Base-by-base conservation (phyloP, 2,113 vertebrate genomes). In the Hyperopisus bebe region DNA sequence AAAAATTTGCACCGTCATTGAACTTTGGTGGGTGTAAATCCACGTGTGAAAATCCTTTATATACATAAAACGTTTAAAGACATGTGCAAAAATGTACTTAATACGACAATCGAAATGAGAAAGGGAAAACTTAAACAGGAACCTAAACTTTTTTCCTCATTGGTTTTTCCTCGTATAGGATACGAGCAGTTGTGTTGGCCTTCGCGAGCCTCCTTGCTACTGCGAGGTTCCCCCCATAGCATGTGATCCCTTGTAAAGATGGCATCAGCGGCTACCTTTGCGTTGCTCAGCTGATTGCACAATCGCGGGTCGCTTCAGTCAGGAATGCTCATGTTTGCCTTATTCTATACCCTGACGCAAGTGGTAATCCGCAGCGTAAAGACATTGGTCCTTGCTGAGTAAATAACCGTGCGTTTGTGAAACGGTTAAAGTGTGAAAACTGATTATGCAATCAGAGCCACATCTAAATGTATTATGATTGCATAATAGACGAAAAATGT, bases 1-100 rank as follows among this genome's bases (percentile, higher is more conserved):
- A 83, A 84, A 90, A 91, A 88, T 91, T 90, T 92, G 91, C 92
- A 51, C 70, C 90, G 93, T 92, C 93, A 92, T 91, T 90, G 91
- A 92, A 90, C 87, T 44, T 89, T 74, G 86, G 70, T 77, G 24
- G 51, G 27, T 83, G 62, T 77, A 48, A 88, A 88, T 11, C 66
- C 62, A 15, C 8, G 4, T 44, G 86, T 42, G 86, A 46, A 21
- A 11, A 21, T 19, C 2, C 17, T 62, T 35, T 46, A 51, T 19
- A 10, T 31, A 35, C 3, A 58, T 42, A 27, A 87, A 48, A 13
- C 85, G 27, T 31, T 51, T 51, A 27, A 35, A 35, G 48, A 35
- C 21, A 19, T 87, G 5, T 35, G 17, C 46, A 42, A 35, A 53
- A 3, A 2, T 15, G 53, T 27, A 27, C 13, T 35, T 53, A 48